Conservation (phyloP, 2,888 invertebrate genomes). For the Eremobia ochroleuca region DNA sequence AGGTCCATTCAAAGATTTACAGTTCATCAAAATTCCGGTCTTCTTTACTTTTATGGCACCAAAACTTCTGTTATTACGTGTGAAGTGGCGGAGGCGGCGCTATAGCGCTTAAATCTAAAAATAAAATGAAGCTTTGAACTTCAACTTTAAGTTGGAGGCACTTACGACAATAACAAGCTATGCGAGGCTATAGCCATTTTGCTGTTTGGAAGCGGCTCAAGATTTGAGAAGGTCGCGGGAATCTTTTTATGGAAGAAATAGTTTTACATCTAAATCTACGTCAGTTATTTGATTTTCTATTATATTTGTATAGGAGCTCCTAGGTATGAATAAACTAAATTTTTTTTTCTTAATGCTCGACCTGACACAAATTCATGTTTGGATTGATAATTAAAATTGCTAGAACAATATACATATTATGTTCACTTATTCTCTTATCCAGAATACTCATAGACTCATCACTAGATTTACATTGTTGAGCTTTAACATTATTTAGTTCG, state of each 20-base stretch:
- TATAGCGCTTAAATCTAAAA: slow-evolving; percentile 58
- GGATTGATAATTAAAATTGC: background rate
- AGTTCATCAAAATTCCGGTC: slow-evolving; percentile 49
- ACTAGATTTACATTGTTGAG: background rate
- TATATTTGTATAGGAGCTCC: background rate
- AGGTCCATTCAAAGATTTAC: slow-evolving; percentile 24
- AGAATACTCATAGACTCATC: background rate
- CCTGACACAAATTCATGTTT: background rate
- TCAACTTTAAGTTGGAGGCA: slow-evolving; percentile 67
- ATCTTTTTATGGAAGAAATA: background rate
- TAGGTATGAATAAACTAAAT: too few relatives aligned
- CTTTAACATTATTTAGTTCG: background rate
- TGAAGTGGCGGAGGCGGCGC: slow-evolving; percentile 19
- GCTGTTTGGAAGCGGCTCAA: slow-evolving; percentile 36
- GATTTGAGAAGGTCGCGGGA: slow-evolving; percentile 28
- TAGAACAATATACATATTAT: too few relatives aligned
- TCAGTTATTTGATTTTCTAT: background rate
- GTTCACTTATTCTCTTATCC: background rate
- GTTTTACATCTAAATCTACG: background rate
- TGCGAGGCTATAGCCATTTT: slow-evolving; percentile 62
- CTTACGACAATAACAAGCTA: slow-evolving; percentile 71
- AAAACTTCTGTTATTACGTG: slow-evolving; percentile 59
- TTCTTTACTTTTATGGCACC: slow-evolving; percentile 31
- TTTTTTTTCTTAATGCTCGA: background rate
- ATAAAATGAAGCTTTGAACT: slow-evolving; percentile 67